Conservation (phyloP, 2,113 vertebrate genomes). For the Gnathonemus longibarbis region DNA sequence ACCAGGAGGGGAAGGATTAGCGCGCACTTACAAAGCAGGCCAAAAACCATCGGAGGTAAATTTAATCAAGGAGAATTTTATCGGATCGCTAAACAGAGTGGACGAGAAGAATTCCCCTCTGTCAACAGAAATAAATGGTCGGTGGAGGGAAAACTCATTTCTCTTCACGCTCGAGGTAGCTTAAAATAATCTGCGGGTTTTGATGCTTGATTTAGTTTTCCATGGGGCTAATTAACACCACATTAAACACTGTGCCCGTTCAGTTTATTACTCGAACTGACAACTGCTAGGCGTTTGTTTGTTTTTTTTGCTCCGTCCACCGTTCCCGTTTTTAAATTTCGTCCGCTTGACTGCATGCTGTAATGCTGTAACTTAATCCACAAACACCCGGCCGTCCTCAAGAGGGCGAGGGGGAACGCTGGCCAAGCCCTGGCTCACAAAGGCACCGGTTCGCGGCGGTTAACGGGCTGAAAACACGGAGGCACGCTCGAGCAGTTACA, state of each 20-base stretch:
- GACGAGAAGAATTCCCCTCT: constrained; percentile 56
- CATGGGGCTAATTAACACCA: constrained; percentile 69
- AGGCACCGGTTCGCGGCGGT: constrained; percentile 35
- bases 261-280: constrained; percentile 56
- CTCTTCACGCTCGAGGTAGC: constrained; percentile 64
- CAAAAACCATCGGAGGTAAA: constrained; percentile 46
- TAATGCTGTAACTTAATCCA: constrained; percentile 1
- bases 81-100: constrained; percentile 43
- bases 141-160: constrained; percentile 51
- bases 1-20: constrained; percentile 71
- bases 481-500: constrained; percentile 1
- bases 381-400: neutral
- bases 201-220: constrained; percentile 79
- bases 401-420: neutral
- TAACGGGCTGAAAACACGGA: constrained; percentile 20
- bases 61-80: constrained; percentile 54
- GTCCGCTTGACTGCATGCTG: neutral
- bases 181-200: constrained; percentile 71
- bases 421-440: constrained; percentile 26
- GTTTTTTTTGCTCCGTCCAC: constrained; percentile 22
- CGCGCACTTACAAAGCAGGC: constrained; percentile 50
- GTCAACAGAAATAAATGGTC: constrained; percentile 66
- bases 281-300: constrained; percentile 49
- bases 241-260: constrained; percentile 67
- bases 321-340: neutral